Evolutionary conservation across 2,113 vertebrate species (phyloP), one percentile per base, ranked within the genome.

Genomic region (human): DNA sequence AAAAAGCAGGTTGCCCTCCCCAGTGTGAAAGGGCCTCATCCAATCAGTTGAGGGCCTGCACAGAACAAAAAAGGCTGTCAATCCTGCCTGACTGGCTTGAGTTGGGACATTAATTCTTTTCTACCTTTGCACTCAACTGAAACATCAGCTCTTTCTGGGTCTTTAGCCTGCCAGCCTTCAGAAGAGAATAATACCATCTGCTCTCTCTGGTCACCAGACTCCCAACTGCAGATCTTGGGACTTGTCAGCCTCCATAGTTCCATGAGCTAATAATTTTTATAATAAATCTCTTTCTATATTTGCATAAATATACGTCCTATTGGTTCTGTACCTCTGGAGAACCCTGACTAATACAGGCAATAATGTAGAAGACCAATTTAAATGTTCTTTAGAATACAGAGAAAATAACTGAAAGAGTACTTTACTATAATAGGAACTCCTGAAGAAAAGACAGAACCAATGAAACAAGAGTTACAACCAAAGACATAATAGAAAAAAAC

Each of bases 401-500:
- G 22, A n/a, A 87, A 88, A 88, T 32, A 13, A 50, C 68, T 78
- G 50, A 87, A 30, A 84, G 22, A 79, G 14, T 87, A 45, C 35
- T 81, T 93, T 40, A 81, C 57, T 38, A 40, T 61, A 83, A 78
- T 14, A 90, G 40, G 7, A 45, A 14, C 20, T 70, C 10, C 40
- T n/a, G n/a, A 93, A 73, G 59, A 87, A 94, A 94, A 72, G 82
- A 55, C 25, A 94, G 48, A 87, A 82, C 5, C 61, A 82, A 72
- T 68, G n/a, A 94, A 87, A 82, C 13, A 61, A 72, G 35, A 94
- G 17, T 22, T 94, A 80, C 43, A 76, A 55, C 80, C 59, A 94
- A 95, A 91, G 32, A 81, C 2, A 81, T 68, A 90, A 86, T 16
- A 90, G 23, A 94, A 93, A 79, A 87, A 93, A 96, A 90, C 12